phyloP scores from a whole-genome alignment of 2,888 invertebrate species.

The Papilio gigon region DNA sequence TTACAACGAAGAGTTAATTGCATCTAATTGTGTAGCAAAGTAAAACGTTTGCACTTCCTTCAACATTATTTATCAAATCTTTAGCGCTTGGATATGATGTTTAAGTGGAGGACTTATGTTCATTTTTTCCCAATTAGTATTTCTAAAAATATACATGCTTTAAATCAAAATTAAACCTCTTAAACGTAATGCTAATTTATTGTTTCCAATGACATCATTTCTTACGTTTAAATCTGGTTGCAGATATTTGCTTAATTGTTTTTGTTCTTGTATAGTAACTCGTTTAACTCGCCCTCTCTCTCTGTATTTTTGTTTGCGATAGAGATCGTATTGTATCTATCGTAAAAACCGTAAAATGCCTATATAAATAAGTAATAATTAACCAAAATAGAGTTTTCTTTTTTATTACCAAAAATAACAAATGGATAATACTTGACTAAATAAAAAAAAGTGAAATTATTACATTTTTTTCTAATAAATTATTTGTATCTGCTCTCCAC shows the following conservation, averaged over 20 bases:
- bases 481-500: background rate
- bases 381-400: too few relatives aligned
- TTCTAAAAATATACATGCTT: background rate
- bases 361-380: too few relatives aligned
- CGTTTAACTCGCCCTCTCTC: too few relatives aligned
- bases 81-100: background rate
- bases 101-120: background rate
- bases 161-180: too few relatives aligned
- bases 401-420: too few relatives aligned
- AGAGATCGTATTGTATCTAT: too few relatives aligned
- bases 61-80: background rate
- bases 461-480: background rate
- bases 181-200: background rate
- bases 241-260: too few relatives aligned
- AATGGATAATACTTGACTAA: too few relatives aligned
- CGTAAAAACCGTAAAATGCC: too few relatives aligned
- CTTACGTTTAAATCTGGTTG: background rate
- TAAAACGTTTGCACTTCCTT: background rate
- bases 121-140: background rate
- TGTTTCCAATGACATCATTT: background rate
- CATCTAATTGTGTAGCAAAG: background rate
- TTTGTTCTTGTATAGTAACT: too few relatives aligned
- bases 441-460: too few relatives aligned
- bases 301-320: too few relatives aligned
- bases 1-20: conserved; percentile 7